These are phyloP conservation scores for Lonchura striata DNA, from an alignment of 2,113 vertebrate species.

Conservation along the genomic window DNA sequence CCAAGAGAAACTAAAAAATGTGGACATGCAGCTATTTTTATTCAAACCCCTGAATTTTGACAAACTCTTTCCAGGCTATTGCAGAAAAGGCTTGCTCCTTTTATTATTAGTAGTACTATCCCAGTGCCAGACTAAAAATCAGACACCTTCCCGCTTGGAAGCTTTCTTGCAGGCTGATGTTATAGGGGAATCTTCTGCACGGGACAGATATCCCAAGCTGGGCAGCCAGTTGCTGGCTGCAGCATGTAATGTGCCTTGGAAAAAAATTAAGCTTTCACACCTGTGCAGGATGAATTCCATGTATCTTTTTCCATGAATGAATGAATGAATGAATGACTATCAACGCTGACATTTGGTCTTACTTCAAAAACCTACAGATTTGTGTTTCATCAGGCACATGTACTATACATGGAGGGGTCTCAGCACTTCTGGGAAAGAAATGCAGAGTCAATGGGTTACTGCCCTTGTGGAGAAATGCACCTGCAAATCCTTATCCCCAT, in stretches of 20 bases:
- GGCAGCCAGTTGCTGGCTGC: neutral
- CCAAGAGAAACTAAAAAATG: conserved; percentile 67
- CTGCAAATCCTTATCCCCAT: neutral
- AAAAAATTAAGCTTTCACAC: neutral
- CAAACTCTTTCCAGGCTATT: conserved; percentile 40
- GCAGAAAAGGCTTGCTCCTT: conserved; percentile 30
- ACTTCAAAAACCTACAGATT: neutral
- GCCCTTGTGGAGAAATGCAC: neutral
- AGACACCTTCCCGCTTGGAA: conserved; percentile 24
- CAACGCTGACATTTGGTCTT: neutral
- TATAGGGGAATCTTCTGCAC: conserved; percentile 19
- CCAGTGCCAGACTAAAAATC: conserved; percentile 10
- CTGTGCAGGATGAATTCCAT: neutral
- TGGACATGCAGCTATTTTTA: conserved; percentile 74
- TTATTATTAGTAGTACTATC: neutral
- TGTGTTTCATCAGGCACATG: rapidly evolving
- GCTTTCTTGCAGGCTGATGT: conserved; percentile 23
- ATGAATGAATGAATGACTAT: neutral
- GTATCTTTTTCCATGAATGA: neutral
- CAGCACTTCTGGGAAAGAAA: neutral
- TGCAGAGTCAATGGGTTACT: neutral
- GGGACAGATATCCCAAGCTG: neutral
- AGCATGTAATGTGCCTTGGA: neutral
- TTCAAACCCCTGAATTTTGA: conserved; percentile 38
- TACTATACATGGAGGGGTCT: neutral